phyloP scores from a whole-genome alignment of 2,797 vertebrate genomes.

The Hipposideros larvatus region DNA sequence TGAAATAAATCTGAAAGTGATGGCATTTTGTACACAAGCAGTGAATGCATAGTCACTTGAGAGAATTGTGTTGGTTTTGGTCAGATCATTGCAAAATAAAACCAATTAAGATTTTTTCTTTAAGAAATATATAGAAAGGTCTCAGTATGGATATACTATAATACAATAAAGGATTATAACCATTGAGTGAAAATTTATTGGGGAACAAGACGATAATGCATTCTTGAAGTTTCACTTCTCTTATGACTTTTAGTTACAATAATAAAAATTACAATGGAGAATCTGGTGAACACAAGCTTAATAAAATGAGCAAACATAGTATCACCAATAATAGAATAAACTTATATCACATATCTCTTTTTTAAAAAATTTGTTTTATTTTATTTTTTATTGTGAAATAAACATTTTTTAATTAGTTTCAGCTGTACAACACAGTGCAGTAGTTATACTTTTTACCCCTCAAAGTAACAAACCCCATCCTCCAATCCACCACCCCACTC shows the following conservation, averaged over 20 bases:
- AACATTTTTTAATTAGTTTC: too few relatives aligned
- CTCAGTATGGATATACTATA: background rate
- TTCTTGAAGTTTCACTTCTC: background rate
- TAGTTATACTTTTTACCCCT: too few relatives aligned
- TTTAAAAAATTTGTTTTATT: too few relatives aligned
- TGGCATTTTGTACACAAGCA: background rate
- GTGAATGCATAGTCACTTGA: background rate
- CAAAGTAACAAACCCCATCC: too few relatives aligned
- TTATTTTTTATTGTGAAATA: too few relatives aligned
- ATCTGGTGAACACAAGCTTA: background rate
- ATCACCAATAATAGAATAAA: background rate
- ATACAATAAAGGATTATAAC: too few relatives aligned
- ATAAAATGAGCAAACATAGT: background rate
- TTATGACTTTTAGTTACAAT: background rate
- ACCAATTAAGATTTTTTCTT: background rate
- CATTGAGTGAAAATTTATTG: background rate
- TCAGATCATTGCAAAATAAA: background rate
- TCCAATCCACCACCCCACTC: too few relatives aligned
- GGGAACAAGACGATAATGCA: background rate
- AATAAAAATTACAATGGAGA: background rate
- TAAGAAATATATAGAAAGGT: background rate
- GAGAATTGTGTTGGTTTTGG: background rate
- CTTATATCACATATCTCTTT: too few relatives aligned
- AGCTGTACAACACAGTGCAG: too few relatives aligned
- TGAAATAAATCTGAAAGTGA: background rate